A percentile compares a stretch with the other conserved stretches of the same genome.
phyloP scores from a whole-genome alignment of 2,797 vertebrate species.

The Mormyrus hasselquistii region DNA sequence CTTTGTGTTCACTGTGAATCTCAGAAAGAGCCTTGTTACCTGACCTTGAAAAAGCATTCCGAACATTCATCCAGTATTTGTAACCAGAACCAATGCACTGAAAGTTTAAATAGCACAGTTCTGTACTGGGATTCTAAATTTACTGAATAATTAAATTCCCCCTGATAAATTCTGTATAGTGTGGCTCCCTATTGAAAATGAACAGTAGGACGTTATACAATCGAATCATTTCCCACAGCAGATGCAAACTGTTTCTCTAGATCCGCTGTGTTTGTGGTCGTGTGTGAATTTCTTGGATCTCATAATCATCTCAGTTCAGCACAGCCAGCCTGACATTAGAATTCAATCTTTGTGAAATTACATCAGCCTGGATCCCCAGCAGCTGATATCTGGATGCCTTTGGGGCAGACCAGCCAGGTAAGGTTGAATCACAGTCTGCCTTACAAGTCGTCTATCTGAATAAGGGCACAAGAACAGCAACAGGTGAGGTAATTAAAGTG shows the following conservation, averaged over 20 bases:
- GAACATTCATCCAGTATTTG: not conserved
- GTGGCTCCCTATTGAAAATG: not conserved
- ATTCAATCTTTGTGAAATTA: not conserved
- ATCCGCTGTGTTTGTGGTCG: not conserved
- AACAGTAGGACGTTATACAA: not conserved
- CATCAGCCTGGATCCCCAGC: not conserved
- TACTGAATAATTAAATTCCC: not conserved
- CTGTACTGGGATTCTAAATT: not conserved
- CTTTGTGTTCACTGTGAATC: slow-evolving; percentile 43
- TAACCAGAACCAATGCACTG: not conserved
- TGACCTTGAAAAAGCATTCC: slow-evolving; percentile 51
- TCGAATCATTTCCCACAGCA: not conserved
- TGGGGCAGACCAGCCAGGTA: not conserved
- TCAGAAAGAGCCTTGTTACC: slow-evolving; percentile 28
- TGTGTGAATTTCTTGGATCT: not conserved
- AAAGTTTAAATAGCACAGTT: not conserved
- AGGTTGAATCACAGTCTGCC: not conserved
- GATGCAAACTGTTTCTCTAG: not conserved
- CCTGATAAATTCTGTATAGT: not conserved
- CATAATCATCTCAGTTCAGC: not conserved
- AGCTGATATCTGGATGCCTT: not conserved
- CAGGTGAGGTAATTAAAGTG: slow-evolving; percentile 39
- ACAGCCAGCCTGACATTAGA: not conserved
- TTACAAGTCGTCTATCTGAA: not conserved
- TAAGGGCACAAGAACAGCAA: not conserved